A percentile compares a stretch with the other conserved stretches of the same genome.
Conservation (phyloP, 2,113 vertebrate genomes). For the Empidonax alnorum region DNA sequence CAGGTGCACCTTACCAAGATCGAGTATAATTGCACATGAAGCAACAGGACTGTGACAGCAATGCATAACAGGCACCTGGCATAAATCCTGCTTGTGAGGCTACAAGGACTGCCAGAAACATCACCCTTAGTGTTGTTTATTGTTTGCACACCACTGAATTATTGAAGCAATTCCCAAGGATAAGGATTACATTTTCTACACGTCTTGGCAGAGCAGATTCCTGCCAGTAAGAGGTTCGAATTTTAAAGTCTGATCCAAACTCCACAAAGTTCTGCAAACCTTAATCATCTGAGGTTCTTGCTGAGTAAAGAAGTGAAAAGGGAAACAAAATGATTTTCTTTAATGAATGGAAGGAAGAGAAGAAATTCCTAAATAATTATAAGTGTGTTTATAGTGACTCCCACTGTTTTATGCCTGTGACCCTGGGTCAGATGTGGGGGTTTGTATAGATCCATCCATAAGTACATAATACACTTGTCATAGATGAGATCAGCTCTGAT, state of each 20-base stretch:
- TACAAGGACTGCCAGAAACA: background rate
- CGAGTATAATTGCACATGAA: background rate
- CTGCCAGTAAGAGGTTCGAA: background rate
- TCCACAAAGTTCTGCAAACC: background rate
- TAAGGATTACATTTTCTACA: background rate
- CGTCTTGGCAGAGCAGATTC: background rate
- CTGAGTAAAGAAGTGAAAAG: background rate
- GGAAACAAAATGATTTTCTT: slow-evolving; percentile 35
- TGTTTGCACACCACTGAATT: background rate
- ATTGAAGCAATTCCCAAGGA: background rate
- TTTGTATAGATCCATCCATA: slow-evolving; percentile 55
- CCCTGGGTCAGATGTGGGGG: slow-evolving; percentile 28
- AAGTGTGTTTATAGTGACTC: slow-evolving; percentile 40
- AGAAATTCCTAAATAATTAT: slow-evolving; percentile 54
- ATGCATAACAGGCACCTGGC: background rate
- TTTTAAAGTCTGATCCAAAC: background rate
- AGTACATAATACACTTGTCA: slow-evolving; percentile 52
- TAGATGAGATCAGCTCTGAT: slow-evolving; percentile 47
- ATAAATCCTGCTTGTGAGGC: background rate
- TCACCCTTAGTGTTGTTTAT: background rate
- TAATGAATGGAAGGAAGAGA: background rate
- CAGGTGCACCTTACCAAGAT: background rate
- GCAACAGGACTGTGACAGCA: background rate
- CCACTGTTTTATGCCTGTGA: slow-evolving; percentile 35
- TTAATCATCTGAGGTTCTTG: background rate